phyloP scores from a whole-genome alignment of 1,140 invertebrate genomes.

The Drosophila obscura region DNA sequence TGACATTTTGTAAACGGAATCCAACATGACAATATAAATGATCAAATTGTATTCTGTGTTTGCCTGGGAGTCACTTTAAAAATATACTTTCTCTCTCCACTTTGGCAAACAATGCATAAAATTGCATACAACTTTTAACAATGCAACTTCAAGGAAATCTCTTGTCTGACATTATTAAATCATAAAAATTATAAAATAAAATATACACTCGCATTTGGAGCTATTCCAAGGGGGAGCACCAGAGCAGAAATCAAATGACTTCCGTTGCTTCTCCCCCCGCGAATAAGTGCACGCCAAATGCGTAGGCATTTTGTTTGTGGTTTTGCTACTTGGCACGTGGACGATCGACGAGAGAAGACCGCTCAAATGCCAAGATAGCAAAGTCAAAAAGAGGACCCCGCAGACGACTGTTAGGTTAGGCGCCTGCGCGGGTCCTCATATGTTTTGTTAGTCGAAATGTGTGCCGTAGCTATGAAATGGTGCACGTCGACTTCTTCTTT shows the following conservation, averaged over 20 bases:
- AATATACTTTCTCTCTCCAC: no score
- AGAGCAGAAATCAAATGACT: neutral
- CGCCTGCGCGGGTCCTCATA: slow-evolving; percentile 26
- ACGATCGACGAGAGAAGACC: slow-evolving; percentile 37
- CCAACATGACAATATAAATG: no score
- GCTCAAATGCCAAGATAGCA: slow-evolving; percentile 40
- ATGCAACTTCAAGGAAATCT: no score
- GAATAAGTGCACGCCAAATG: slow-evolving; percentile 19
- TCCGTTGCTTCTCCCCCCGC: neutral
- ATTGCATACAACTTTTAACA: no score
- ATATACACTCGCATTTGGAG: slow-evolving; percentile 9
- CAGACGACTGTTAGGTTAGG: slow-evolving; percentile 19
- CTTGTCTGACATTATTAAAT: no score
- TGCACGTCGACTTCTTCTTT: slow-evolving; percentile 39
- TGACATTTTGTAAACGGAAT: no score
- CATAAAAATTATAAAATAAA: no score
- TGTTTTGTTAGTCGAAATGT: slow-evolving; percentile 14
- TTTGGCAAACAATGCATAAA: no score
- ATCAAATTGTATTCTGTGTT: no score
- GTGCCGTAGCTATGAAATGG: slow-evolving; percentile 56
- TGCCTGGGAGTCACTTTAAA: no score
- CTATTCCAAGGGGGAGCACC: neutral
- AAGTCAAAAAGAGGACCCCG: slow-evolving; percentile 48
- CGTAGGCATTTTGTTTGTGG: slow-evolving; percentile 38
- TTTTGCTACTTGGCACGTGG: slow-evolving; percentile 50